phyloP scores from a whole-genome alignment of 2,113 vertebrate species.

The Hemibagrus wyckioides region DNA sequence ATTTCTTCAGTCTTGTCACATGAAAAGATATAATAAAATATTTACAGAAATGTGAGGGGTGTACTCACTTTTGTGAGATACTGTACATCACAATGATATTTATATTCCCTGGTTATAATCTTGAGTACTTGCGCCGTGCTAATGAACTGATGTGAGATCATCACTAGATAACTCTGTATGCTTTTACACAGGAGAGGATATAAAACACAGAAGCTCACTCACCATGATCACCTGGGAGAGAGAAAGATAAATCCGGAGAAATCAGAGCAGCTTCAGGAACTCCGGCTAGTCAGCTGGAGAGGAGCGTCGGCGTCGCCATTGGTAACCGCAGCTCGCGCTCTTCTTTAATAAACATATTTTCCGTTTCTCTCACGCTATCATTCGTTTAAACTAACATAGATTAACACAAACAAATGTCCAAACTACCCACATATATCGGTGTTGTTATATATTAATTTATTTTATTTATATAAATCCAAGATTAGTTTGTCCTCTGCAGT shows the following conservation, averaged over 20 bases:
- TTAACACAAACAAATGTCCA: not conserved
- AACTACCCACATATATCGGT: not conserved
- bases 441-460: not conserved
- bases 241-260: not conserved
- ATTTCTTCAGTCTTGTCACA: too few relatives aligned
- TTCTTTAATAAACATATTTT: too few relatives aligned
- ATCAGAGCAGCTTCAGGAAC: not conserved
- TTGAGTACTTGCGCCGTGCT: not conserved
- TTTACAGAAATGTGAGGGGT: too few relatives aligned
- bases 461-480: not conserved
- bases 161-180: not conserved
- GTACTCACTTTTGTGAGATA: too few relatives aligned
- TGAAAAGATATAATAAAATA: too few relatives aligned
- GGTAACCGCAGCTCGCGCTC: constrained; percentile 49
- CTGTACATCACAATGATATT: too few relatives aligned
- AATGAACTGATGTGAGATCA: not conserved
- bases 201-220: not conserved
- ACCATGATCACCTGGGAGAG: not conserved
- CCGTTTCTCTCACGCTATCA: not conserved
- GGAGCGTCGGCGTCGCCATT: constrained; percentile 62
- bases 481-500: not conserved
- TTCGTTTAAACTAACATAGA: not conserved
- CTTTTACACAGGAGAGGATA: not conserved
- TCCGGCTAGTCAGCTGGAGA: not conserved
- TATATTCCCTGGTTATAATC: not conserved